Percentiles rank a stretch among this genome's conserved stretches.
Evolutionary conservation across 2,888 invertebrate genomes (phyloP).

Genomic region (Abscondita cerata): DNA sequence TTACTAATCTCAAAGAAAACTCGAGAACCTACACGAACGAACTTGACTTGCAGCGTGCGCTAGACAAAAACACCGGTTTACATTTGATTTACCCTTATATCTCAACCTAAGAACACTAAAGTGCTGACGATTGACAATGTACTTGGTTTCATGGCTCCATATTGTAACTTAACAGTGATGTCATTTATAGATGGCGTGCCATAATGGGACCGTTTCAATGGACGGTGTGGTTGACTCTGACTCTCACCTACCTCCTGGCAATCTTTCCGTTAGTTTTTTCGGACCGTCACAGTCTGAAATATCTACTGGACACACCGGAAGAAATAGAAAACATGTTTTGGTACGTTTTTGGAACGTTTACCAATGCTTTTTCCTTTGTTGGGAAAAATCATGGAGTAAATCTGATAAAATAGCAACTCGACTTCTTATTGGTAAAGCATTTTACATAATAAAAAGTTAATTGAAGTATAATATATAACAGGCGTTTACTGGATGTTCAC

Average conservation of each 20-base stretch:
- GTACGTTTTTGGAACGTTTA: constrained; percentile 87
- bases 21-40: no score
- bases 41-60: no score
- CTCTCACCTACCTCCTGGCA: constrained; percentile 73
- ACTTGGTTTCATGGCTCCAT: no score
- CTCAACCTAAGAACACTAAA: no score
- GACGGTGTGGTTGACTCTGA: constrained; percentile 80
- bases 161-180: constrained; percentile 24
- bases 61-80: no score
- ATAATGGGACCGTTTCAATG: constrained; percentile 85
- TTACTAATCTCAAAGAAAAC: no score
- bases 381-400: constrained; percentile 76
- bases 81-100: no score
- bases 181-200: constrained; percentile 71
- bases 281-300: constrained; percentile 71
- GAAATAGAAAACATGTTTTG: constrained; percentile 86
- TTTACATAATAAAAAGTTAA: no score
- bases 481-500: constrained; percentile 87
- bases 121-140: no score
- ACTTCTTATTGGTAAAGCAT: constrained; percentile 73
- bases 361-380: constrained; percentile 77
- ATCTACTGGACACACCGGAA: constrained; percentile 71
- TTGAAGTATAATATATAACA: no score
- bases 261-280: constrained; percentile 79
- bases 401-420: constrained; percentile 74